Conservation (phyloP, 2,113 vertebrate genomes). For the Strix uralensis region DNA sequence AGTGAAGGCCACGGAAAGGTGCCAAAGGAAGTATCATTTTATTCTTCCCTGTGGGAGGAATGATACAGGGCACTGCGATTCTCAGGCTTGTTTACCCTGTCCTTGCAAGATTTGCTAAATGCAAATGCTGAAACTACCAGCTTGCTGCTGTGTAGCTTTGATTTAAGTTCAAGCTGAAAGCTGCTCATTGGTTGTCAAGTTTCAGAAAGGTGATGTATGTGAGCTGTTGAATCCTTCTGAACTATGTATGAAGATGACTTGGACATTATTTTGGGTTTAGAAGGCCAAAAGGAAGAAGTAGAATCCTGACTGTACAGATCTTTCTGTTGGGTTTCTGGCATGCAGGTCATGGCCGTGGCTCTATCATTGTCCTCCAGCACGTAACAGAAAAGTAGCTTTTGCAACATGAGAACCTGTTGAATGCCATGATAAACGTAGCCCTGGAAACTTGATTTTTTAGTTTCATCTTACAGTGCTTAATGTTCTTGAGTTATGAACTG, state of each 20-base stretch:
- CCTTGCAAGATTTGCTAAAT: background rate
- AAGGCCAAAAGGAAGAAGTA: background rate
- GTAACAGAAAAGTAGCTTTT: background rate
- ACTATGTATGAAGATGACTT: background rate
- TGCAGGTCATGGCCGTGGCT: background rate
- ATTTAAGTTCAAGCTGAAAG: background rate
- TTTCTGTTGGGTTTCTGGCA: background rate
- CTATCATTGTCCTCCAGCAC: background rate
- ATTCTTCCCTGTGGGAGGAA: background rate
- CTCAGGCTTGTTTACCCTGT: background rate
- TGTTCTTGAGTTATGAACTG: background rate
- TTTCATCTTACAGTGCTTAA: background rate
- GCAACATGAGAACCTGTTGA: background rate
- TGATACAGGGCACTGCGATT: background rate
- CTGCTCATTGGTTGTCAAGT: background rate
- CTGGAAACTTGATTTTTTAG: background rate
- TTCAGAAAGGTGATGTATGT: background rate
- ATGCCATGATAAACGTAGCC: background rate
- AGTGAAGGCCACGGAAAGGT: background rate
- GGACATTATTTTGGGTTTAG: background rate
- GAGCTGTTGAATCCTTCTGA: background rate
- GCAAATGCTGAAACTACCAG: background rate
- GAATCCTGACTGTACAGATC: background rate
- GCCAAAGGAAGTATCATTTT: background rate
- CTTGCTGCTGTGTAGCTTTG: background rate